phyloP scores from a whole-genome alignment of 2,797 vertebrate genomes.

The Pogonophryne albipinna region DNA sequence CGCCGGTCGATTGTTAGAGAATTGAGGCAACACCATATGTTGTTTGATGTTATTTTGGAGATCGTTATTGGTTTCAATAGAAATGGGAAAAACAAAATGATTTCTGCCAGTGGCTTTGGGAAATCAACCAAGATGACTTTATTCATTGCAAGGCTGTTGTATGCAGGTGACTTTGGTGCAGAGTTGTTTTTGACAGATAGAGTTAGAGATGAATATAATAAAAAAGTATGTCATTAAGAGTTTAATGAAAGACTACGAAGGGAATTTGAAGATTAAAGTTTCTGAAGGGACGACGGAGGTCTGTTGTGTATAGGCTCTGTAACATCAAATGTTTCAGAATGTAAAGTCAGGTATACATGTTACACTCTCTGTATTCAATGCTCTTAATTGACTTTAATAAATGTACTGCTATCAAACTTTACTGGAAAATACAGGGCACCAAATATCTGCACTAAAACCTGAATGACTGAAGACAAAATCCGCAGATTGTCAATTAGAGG shows the following conservation, averaged over 20 bases:
- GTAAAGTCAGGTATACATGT: too few species aligned
- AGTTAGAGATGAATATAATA: neutral
- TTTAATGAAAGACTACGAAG: neutral
- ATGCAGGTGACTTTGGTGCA: slow-evolving; percentile 13
- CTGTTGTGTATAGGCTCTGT: neutral
- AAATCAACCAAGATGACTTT: neutral
- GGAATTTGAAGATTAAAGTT: neutral
- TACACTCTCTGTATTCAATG: too few species aligned
- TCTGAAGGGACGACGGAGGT: neutral
- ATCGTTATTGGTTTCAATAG: slow-evolving; percentile 25
- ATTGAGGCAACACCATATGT: slow-evolving; percentile 34
- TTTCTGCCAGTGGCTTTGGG: slow-evolving; percentile 4
- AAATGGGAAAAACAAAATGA: slow-evolving; percentile 16
- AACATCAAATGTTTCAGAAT: too few species aligned
- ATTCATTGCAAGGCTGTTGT: neutral
- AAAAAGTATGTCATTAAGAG: neutral
- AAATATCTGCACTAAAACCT: neutral
- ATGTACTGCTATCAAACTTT: too few species aligned
- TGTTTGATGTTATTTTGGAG: slow-evolving; percentile 41
- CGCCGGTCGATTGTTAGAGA: slow-evolving; percentile 23
- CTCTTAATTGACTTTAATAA: too few species aligned
- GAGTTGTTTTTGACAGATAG: slow-evolving; percentile 17
- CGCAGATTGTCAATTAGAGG: neutral
- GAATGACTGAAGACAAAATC: neutral
- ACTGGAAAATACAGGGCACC: too few species aligned